phyloP scores from a whole-genome alignment of 2,888 invertebrate genomes.

The Protodeltote pygarga region DNA sequence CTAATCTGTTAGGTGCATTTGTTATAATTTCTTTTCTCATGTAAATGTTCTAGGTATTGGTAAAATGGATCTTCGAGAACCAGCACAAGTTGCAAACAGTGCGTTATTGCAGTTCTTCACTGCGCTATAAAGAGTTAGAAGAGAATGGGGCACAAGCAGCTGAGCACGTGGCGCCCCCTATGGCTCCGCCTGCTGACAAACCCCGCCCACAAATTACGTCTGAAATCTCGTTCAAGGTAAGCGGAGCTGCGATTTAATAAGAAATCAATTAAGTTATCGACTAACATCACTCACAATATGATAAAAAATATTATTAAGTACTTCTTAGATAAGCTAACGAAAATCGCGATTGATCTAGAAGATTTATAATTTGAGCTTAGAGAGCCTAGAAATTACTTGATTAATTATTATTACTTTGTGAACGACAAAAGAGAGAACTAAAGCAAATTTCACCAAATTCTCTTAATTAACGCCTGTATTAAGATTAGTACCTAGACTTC shows the following conservation, averaged over 20 bases:
- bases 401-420: too few relatives aligned
- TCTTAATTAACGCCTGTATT: too few relatives aligned
- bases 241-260: constrained; percentile 12
- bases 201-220: constrained; percentile 72
- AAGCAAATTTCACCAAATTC: too few relatives aligned
- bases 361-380: not conserved
- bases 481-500: too few relatives aligned
- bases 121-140: constrained; percentile 82
- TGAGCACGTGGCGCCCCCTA: constrained; percentile 60
- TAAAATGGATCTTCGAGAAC: constrained; percentile 90
- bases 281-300: too few relatives aligned
- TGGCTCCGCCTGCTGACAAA: constrained; percentile 53
- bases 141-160: constrained; percentile 62
- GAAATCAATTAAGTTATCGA: not conserved
- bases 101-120: constrained; percentile 86
- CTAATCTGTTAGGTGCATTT: constrained; percentile 9
- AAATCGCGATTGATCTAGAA: not conserved
- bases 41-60: constrained; percentile 77
- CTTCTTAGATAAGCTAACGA: not conserved
- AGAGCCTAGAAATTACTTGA: too few relatives aligned
- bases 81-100: constrained; percentile 90
- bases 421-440: too few relatives aligned
- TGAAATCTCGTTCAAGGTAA: constrained; percentile 87
- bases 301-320: too few relatives aligned
- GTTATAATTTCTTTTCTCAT: constrained; percentile 4